Conservation (phyloP, 1,140 invertebrate genomes). For the Zaprionus lachaisei region DNA sequence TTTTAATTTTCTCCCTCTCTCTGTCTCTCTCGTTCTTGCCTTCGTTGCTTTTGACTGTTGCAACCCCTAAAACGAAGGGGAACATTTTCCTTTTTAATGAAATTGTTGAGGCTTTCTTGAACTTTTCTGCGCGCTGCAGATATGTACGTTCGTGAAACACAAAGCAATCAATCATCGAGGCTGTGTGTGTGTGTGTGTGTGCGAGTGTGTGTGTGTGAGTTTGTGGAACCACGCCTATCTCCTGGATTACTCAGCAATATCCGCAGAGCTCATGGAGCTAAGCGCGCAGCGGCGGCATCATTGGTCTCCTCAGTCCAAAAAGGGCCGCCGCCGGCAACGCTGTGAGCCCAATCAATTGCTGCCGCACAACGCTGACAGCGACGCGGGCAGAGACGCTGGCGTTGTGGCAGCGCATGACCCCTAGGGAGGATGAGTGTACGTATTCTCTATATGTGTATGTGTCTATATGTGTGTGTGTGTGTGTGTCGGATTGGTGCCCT, state of each 20-base stretch:
- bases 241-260: conserved; percentile 83
- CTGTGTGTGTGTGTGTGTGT: conserved; percentile 15
- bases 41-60: not conserved
- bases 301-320: conserved; percentile 65
- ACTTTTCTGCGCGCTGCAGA: conserved; percentile 60
- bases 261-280: conserved; percentile 42
- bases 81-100: conserved; percentile 63
- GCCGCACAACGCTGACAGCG: conserved; percentile 63
- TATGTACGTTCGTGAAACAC: conserved; percentile 63
- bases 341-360: conserved; percentile 79
- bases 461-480: conserved; percentile 10
- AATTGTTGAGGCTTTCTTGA: conserved; percentile 75
- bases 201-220: conserved; percentile 43
- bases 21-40: not conserved
- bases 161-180: conserved; percentile 82
- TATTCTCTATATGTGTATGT: conserved; percentile 6
- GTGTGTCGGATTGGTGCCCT: conserved; percentile 42
- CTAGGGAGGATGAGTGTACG: conserved; percentile 46
- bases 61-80: not conserved
- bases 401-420: conserved; percentile 34
- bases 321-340: conserved; percentile 41
- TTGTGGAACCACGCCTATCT: conserved; percentile 82
- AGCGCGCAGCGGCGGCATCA: conserved; percentile 68
- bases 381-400: conserved; percentile 32
- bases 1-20: conserved; percentile 32